Conservation (phyloP, 2,113 vertebrate genomes). For the Xiphophorus maculatus region DNA sequence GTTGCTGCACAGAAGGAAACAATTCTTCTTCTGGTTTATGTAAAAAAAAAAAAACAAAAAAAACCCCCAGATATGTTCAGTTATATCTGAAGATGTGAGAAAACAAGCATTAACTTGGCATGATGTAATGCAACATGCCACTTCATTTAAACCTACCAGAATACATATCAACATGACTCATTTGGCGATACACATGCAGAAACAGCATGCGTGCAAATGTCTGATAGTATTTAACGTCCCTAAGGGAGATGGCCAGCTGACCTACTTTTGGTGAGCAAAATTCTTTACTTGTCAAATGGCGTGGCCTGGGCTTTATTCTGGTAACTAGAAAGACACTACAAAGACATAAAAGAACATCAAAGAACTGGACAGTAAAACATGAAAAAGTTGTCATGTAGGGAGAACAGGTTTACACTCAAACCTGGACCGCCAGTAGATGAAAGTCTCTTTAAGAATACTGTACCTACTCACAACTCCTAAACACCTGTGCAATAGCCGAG, state of each 20-base stretch:
- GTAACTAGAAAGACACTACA: conserved; percentile 25
- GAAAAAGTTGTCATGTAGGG: background rate
- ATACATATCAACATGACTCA: conserved; percentile 46
- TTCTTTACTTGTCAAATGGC: conserved; percentile 66
- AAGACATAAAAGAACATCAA: conserved; percentile 40
- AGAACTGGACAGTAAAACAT: conserved; percentile 3
- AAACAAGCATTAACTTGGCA: conserved; percentile 1
- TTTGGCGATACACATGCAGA: conserved; percentile 62
- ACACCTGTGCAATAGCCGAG: conserved; percentile 20
- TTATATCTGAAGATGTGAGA: background rate
- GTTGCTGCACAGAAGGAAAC: background rate
- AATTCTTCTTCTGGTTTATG: conserved; percentile 6
- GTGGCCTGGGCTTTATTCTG: conserved; percentile 48
- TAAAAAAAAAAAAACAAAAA: background rate
- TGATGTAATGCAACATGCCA: background rate
- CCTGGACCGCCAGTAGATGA: conserved; percentile 31
- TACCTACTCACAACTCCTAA: conserved; percentile 25
- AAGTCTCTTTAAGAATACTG: conserved; percentile 29
- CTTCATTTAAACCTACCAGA: conserved; percentile 13
- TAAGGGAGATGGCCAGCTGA: conserved; percentile 75
- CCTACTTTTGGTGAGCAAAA: conserved; percentile 78
- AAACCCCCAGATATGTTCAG: background rate
- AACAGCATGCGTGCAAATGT: conserved; percentile 53
- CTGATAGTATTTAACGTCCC: conserved; percentile 71
- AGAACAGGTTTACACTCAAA: conserved; percentile 49